phyloP scores from a whole-genome alignment of 2,888 invertebrate species.

The Campoplex capitator region DNA sequence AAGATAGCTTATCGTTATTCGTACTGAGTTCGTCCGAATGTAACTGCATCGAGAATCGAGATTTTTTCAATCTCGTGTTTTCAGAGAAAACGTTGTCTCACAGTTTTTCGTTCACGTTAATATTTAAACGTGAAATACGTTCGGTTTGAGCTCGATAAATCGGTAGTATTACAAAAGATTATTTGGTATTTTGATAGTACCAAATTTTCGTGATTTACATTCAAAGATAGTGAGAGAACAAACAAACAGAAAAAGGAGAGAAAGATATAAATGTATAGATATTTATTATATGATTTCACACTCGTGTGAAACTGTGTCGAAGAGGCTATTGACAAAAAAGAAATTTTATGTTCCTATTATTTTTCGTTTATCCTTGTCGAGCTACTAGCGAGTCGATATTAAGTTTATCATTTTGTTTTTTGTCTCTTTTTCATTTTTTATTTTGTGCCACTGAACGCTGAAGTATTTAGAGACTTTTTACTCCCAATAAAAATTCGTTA shows the following conservation, averaged over 20 bases:
- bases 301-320: conserved; percentile 29
- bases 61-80: conserved; percentile 27
- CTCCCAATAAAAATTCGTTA: neutral
- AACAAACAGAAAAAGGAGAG: conserved; percentile 36
- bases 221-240: conserved; percentile 42
- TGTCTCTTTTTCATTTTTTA: conserved; percentile 22
- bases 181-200: conserved; percentile 61
- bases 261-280: conserved; percentile 35
- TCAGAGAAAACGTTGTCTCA: conserved; percentile 11
- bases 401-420: conserved; percentile 12
- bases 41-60: neutral
- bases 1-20: conserved; percentile 58
- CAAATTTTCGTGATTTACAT: conserved; percentile 47
- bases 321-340: conserved; percentile 22
- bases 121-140: neutral
- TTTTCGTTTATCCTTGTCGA: conserved; percentile 34
- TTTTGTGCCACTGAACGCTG: conserved; percentile 55
- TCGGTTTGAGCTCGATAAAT: conserved; percentile 28
- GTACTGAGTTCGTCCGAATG: conserved; percentile 42
- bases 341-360: conserved; percentile 60
- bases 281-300: conserved; percentile 36
- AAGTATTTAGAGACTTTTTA: neutral
- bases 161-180: conserved; percentile 49
- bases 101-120: conserved; percentile 17
- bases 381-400: conserved; percentile 32